These are phyloP conservation scores for Halcyon smyrnensis DNA, from an alignment of 2,797 vertebrate species.

Conservation along the genomic window DNA sequence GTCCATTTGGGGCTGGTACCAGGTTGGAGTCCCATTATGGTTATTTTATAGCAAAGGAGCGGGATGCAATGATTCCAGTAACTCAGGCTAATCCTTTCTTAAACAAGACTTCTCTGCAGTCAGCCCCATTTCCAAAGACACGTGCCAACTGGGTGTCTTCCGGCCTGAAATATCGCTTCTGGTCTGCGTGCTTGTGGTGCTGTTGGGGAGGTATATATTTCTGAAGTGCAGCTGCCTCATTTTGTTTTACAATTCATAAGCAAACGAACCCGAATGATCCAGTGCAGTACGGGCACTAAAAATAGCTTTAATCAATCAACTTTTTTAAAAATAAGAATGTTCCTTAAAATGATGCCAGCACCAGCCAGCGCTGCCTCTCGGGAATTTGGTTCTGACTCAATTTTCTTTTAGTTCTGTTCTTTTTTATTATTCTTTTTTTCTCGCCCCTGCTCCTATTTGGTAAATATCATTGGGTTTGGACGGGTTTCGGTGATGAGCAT, in stretches of 20 bases:
- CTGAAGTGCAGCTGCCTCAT: not conserved
- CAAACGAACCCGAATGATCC: not conserved
- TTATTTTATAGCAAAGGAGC: not conserved
- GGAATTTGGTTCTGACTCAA: conserved; percentile 34
- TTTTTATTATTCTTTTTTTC: not conserved
- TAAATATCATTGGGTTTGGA: not conserved
- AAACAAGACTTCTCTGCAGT: not conserved
- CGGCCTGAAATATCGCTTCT: not conserved
- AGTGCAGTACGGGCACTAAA: not conserved
- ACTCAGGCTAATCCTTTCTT: not conserved
- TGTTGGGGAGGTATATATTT: not conserved
- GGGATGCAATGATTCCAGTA: not conserved
- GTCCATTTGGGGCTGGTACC: not conserved
- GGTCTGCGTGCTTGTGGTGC: not conserved
- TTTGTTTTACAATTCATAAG: not conserved
- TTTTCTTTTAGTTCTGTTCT: not conserved
- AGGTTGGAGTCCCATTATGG: not conserved
- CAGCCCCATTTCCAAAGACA: not conserved
- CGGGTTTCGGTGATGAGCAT: not conserved
- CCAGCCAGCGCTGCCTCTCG: not conserved
- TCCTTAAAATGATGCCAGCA: conserved; percentile 23
- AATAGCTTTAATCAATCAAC: conserved; percentile 57
- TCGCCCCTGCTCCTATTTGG: not conserved
- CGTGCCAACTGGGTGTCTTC: not conserved
- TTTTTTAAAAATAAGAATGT: conserved; percentile 27